A percentile compares a stretch with the other conserved stretches of the same genome.
Conservation (phyloP, 2,888 invertebrate species). For the Andrena trimmerana region DNA sequence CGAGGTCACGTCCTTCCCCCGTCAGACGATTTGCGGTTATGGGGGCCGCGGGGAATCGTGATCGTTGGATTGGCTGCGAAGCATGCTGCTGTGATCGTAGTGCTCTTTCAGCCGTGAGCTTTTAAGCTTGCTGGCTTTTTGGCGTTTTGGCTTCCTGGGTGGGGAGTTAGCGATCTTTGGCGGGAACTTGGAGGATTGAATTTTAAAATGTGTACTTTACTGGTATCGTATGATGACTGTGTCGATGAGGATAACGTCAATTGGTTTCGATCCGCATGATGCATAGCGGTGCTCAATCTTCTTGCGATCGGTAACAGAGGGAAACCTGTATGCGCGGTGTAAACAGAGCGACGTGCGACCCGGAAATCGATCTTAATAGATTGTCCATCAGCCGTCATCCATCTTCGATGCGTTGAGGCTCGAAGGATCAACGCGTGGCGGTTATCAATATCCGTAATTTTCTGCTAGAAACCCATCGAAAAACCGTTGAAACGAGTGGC, state of each 20-base stretch:
- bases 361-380: slow-evolving; percentile 79
- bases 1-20: slow-evolving; percentile 67
- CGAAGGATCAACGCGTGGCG: slow-evolving; percentile 68
- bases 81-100: neutral
- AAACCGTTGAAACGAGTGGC: slow-evolving; percentile 28
- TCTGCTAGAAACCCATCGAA: slow-evolving; percentile 40
- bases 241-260: neutral
- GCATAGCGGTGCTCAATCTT: slow-evolving; percentile 17
- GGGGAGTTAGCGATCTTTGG: too few species aligned
- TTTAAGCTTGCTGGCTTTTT: neutral
- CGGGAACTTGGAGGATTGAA: too few species aligned
- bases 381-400: slow-evolving; percentile 76
- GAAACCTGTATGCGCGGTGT: slow-evolving; percentile 27
- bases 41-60: slow-evolving; percentile 46
- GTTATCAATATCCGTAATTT: slow-evolving; percentile 52
- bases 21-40: slow-evolving; percentile 64
- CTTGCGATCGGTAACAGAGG: slow-evolving; percentile 36
- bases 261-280: neutral
- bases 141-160: neutral
- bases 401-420: slow-evolving; percentile 63
- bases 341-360: slow-evolving; percentile 57
- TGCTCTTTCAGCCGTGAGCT: neutral
- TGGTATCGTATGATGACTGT: too few species aligned
- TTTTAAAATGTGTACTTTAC: too few species aligned
- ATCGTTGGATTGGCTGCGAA: slow-evolving; percentile 41